Base-by-base conservation (phyloP, 2,113 vertebrate genomes). In the Clarias gariepinus region DNA sequence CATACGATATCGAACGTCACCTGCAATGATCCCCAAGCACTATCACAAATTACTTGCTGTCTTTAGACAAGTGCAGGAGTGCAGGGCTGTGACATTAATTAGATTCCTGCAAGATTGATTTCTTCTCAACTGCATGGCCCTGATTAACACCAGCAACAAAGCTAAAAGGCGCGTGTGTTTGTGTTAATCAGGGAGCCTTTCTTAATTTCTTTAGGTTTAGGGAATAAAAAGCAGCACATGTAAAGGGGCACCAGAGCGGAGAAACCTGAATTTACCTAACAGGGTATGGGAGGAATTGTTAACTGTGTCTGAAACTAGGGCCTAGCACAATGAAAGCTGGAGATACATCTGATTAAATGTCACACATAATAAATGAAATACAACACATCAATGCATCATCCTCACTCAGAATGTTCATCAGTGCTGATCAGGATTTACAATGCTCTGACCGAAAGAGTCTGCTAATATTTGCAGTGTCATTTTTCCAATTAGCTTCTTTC, bases 51-150 rank as follows among this genome's bases (percentile, higher is more conserved):
- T 47, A 83, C 87, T 84, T 13, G 5, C 57, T 90, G 78, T 69
- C 84, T 83, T 86, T 81, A 83, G 74, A 76, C 84, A 81, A 78
- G 82, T 90, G 61, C 64, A 86, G 84, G 28, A 81, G 73, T 83
- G 61, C 85, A 87, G 79, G 52, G 47, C 86, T 89, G 81, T 78
- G 88, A 85, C 89, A 92, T 88, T 91, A 88, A 91, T 90, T 80
- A 86, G 81, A 87, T 64, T 90, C 88, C 91, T 91, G 85, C 86
- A 81, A 91, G 88, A 93, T 82, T 90, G 90, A 92, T 92, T 91
- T 86, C 82, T 57, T 25, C 83, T 90, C 73, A 83, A 88, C 80
- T 68, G 69, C 88, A 87, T 64, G 76, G 71, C 78, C 87, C 86
- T 90, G 86, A 87, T 88, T 89, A 89, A 87, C 84, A 87, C 68